Base-by-base conservation (phyloP, 2,888 invertebrate genomes). In the Blastobasis lacticolella region DNA sequence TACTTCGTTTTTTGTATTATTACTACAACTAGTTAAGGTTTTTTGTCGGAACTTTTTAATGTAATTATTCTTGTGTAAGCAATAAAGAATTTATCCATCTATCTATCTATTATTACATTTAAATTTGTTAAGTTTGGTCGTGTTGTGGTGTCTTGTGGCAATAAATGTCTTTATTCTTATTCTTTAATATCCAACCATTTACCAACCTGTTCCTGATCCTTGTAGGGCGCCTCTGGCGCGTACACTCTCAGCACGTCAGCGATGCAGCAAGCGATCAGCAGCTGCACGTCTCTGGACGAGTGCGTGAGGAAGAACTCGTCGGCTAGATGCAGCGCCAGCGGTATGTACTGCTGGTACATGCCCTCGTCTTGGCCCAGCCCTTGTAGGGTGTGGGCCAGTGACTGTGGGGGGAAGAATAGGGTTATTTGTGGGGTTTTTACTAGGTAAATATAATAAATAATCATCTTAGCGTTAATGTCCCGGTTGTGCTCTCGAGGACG, bases 181-280 rank as follows among this genome's bases (percentile, higher is more conserved):
- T 23, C 23, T 23, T 23, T 23, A 23, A 23, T 23, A 23, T 23
- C 23, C 3, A 2, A 23, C 23, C 3, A 23, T 46, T 41, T 1
- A 50, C 58, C 57, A 54, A 98, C 94, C 90, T 97, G 97, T 56
- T 96, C 95, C 56, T 95, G 94, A 74, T 98, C 98, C 83, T 97
- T 97, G 77, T 97, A 99, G 0, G 99, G 99, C 42, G 98, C 98
- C 75, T 98, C 98, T 0, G 99, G 98, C 1, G 98, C 98, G 81
- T 97, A 99, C 5, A 99, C 96, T 54, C 98, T 89, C 59, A 99
- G 91, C 40, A 99, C 96, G 81, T 99, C 98, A 5, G 98, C 98
- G 70, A 99, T 96, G 76, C 98, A 98, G 81, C 98, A 99, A 0
- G 98, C 98, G 55, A 98, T 96, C 41, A 98, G 89, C 49, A 99